Evolutionary conservation across 2,113 vertebrate species (phyloP), one percentile per base, ranked within the genome.

Genomic region (Motacilla tschutschensis): DNA sequence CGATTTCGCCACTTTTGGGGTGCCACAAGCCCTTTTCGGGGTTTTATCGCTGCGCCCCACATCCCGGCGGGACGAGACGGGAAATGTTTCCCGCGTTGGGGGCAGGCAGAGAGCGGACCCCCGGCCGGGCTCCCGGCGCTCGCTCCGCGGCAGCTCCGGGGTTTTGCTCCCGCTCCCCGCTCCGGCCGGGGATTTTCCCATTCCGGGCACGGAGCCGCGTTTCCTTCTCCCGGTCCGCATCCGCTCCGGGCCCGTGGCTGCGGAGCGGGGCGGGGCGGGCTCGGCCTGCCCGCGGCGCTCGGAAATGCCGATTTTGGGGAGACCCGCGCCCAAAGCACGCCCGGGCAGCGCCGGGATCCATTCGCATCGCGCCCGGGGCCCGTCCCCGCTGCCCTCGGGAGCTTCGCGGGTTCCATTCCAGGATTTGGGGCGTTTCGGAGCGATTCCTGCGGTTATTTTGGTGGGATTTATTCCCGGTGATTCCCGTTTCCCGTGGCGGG

Each of bases 391-490:
- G 36, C 24, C 26, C 3, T 18, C 20, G 41, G 20, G 26, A 14
- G 11, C 2, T 2, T 25, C 1, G 35, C 9, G 21, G 43, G 4
- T 17, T 75, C 41, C 12, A 21, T 4, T 4, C 14, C 47, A 2
- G 3, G 11, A 8, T 50, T 36, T 20, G 35, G 7, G 43, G 36
- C 14, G 2, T 41, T 33, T 6, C 16, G 2, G 24, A 22, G 19
- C 9, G 3, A 22, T 22, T 8, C 0, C 29, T 12, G n/a, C 3
- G 1, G 7, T 5, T 7, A 2, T 31, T 53, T 21, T 2, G 9
- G 17, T 3, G 59, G 40, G 40, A 15, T 50, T 20, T 1, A 20
- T 50, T 21, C 29, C 44, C 17, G 12, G 28, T 40, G 14, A 5
- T 33, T 46, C n/a, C 6, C n/a, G 2, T 46, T 53, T 31, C n/a